Percentiles rank a stretch among this genome's conserved stretches.
Evolutionary conservation across 2,797 vertebrate genomes (phyloP).

Genomic region (Hozukius guyotensis): DNA sequence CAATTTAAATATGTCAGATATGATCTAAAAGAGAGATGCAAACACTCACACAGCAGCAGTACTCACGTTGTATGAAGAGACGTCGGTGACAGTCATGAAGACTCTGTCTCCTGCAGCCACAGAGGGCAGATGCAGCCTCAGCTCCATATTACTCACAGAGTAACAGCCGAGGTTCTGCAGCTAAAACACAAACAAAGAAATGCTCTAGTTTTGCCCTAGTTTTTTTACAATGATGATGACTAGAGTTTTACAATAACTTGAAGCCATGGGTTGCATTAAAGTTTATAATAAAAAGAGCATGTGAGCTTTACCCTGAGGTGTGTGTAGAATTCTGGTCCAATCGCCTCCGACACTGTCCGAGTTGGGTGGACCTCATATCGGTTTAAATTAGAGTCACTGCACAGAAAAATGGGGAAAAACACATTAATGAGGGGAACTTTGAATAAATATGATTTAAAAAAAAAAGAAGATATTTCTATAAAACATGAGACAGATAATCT

Average conservation of each 20-base stretch:
- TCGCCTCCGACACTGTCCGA: conserved; percentile 81
- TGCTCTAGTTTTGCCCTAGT: neutral
- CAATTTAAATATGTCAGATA: conserved; percentile 21
- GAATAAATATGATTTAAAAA: too few species aligned
- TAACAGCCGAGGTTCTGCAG: conserved; percentile 94
- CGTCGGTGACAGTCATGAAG: conserved; percentile 87
- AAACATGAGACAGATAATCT: too few species aligned
- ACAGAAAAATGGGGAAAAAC: neutral
- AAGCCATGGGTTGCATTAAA: neutral
- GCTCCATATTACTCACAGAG: conserved; percentile 82
- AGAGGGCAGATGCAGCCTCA: conserved; percentile 86
- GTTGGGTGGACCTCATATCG: conserved; percentile 91
- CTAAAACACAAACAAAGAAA: conserved; percentile 69
- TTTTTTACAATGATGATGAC: neutral
- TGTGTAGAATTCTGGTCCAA: conserved; percentile 91
- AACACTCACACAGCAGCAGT: neutral
- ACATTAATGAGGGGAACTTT: neutral
- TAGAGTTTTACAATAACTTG: neutral
- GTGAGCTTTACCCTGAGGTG: conserved; percentile 83
- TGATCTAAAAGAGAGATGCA: neutral
- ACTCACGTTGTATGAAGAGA: conserved; percentile 89
- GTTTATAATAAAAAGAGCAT: neutral
- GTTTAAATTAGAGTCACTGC: conserved; percentile 89
- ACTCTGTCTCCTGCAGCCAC: conserved; percentile 82
- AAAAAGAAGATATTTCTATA: too few species aligned